Percentiles rank a stretch among this genome's conserved stretches.
These are phyloP conservation scores for Hemibagrus wyckioides DNA, from an alignment of 2,113 vertebrate genomes.

Conservation along the genomic window DNA sequence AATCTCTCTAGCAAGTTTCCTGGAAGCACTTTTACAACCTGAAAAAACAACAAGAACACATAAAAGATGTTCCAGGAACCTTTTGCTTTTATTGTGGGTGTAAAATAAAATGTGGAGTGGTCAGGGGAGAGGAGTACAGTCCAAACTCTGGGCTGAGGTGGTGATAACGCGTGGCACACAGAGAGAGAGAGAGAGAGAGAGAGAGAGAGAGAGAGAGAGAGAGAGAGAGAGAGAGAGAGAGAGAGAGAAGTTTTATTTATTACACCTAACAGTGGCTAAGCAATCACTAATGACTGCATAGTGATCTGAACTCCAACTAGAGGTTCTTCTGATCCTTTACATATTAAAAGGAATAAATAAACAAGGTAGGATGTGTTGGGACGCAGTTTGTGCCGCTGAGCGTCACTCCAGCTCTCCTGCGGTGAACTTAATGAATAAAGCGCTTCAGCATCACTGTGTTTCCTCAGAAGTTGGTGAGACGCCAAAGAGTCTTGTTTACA, in stretches of 20 bases:
- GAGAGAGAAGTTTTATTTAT: background rate
- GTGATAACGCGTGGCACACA: constrained; percentile 42
- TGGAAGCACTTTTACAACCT: background rate
- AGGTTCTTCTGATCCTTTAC: background rate
- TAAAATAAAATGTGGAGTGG: background rate
- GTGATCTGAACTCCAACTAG: background rate
- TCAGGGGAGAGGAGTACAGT: background rate
- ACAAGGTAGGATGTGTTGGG: background rate
- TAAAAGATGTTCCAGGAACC: background rate
- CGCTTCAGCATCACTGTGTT: constrained; percentile 1
- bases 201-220: background rate
- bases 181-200: constrained; percentile 17
- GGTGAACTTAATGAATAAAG: constrained; percentile 14
- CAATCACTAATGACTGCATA: background rate
- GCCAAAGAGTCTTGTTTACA: background rate
- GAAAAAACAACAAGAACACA: background rate
- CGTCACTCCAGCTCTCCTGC: background rate
- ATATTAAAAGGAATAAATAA: background rate
- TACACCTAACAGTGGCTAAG: background rate
- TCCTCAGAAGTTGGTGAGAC: background rate
- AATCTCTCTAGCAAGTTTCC: background rate
- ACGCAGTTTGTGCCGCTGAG: background rate
- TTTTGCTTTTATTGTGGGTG: background rate
- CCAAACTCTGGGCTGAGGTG: background rate
- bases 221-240: background rate